Percentiles rank a stretch among this genome's conserved stretches.
phyloP scores from a whole-genome alignment of 2,113 vertebrate genomes.

The Sinocyclocheilus grahami region DNA sequence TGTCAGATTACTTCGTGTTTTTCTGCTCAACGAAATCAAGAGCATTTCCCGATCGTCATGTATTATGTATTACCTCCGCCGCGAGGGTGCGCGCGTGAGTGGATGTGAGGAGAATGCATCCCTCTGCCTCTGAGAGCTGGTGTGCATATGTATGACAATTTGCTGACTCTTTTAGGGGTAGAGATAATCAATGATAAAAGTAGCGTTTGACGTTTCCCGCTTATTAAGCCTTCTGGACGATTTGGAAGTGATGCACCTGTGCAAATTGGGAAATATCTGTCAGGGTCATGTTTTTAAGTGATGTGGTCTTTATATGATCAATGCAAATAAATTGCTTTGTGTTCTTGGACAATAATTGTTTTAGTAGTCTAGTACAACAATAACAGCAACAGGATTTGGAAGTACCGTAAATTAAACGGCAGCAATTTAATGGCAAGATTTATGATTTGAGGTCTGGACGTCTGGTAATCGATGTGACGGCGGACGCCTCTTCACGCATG shows the following conservation, averaged over 20 bases:
- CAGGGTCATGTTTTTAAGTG: constrained; percentile 13
- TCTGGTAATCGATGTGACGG: background rate
- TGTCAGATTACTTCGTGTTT: constrained; percentile 70
- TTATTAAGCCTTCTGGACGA: background rate
- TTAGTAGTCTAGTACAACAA: constrained; percentile 5
- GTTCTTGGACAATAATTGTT: background rate
- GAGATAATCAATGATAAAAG: background rate
- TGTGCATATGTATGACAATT: constrained; percentile 4
- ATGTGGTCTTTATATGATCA: background rate
- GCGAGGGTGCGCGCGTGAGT: constrained; percentile 51
- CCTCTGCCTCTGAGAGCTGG: background rate
- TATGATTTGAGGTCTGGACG: background rate
- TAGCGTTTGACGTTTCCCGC: background rate
- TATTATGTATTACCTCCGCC: constrained; percentile 65
- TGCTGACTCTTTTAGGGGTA: background rate
- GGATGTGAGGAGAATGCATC: constrained; percentile 23
- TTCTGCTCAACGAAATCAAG: constrained; percentile 49
- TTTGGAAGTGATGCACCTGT: background rate
- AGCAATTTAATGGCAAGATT: constrained; percentile 3
- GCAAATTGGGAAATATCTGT: background rate
- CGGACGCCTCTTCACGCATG: constrained; percentile 32
- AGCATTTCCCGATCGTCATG: constrained; percentile 60
- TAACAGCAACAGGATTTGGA: background rate
- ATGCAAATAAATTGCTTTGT: background rate
- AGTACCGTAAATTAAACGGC: background rate